Evolutionary conservation across 1,140 invertebrate genomes (phyloP).

Genomic region (Leptonema lineaticorne): DNA sequence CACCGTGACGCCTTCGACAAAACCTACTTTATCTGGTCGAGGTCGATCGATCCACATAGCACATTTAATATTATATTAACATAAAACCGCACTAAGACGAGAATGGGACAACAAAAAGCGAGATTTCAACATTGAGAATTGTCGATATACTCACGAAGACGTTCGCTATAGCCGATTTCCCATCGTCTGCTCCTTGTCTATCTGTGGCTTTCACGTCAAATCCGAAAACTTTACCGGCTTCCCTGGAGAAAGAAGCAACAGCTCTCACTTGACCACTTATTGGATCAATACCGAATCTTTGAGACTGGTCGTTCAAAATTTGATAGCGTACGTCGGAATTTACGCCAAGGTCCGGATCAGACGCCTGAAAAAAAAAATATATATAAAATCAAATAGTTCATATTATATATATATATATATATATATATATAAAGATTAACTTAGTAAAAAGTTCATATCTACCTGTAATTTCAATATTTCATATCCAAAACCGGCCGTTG

Average conservation of each 20-base stretch:
- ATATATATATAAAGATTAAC: background rate
- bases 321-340: conserved; percentile 81
- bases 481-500: conserved; percentile 76
- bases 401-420: background rate
- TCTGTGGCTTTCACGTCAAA: conserved; percentile 90
- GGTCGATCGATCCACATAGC: too few species aligned
- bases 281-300: conserved; percentile 74
- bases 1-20: too few species aligned
- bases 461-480: conserved; percentile 72
- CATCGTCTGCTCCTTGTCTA: conserved; percentile 71
- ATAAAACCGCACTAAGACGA: too few species aligned
- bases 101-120: too few species aligned
- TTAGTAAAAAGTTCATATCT: conserved; percentile 19
- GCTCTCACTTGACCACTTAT: conserved; percentile 72
- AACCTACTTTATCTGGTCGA: too few species aligned
- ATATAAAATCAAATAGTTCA: too few species aligned
- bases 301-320: conserved; percentile 68
- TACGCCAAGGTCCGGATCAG: conserved; percentile 70
- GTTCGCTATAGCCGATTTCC: conserved; percentile 77
- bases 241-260: conserved; percentile 63
- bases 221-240: conserved; percentile 74
- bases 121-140: background rate
- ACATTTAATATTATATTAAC: too few species aligned
- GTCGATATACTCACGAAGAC: conserved; percentile 70
- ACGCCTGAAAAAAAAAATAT: conserved; percentile 57